These are phyloP conservation scores for Thaleichthys pacificus DNA, from an alignment of 2,797 vertebrate genomes.

Conservation along the genomic window DNA sequence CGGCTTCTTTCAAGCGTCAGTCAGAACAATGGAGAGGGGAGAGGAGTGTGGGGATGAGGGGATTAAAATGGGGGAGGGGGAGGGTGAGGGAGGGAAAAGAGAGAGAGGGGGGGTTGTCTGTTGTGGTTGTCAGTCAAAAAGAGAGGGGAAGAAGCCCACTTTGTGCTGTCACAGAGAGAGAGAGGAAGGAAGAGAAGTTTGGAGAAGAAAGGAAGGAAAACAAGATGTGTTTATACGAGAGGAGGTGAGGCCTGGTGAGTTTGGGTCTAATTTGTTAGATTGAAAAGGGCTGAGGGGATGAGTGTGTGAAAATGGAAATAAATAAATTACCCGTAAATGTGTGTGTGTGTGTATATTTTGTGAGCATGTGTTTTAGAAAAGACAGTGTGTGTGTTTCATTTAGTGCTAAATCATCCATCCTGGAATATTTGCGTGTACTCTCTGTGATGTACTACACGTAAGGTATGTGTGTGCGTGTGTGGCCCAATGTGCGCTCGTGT, in stretches of 20 bases:
- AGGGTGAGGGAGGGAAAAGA: constrained; percentile 53
- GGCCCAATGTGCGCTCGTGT: constrained; percentile 1
- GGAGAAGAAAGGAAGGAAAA: constrained; percentile 63
- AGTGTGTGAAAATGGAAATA: neutral
- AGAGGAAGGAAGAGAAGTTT: constrained; percentile 63
- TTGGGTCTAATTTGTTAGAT: constrained; percentile 17
- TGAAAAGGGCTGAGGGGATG: neutral
- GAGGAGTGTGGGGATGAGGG: constrained; percentile 53
- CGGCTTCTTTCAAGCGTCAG: constrained; percentile 77
- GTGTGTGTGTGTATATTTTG: constrained; percentile 19
- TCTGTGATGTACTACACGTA: neutral
- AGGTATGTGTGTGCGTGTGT: neutral
- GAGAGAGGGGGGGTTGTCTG: constrained; percentile 58
- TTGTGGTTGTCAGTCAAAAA: constrained; percentile 83
- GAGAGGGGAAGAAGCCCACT: constrained; percentile 61
- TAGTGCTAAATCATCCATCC: neutral
- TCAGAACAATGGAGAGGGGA: constrained; percentile 77
- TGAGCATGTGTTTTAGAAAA: constrained; percentile 14
- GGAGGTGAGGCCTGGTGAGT: neutral
- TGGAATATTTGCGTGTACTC: constrained; percentile 15
- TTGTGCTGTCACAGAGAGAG: constrained; percentile 74
- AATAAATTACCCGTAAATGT: too few species aligned
- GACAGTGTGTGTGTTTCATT: constrained; percentile 22
- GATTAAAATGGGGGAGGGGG: constrained; percentile 46
- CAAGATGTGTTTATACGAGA: constrained; percentile 60